Percentiles rank a stretch among this genome's conserved stretches.
Conservation (phyloP, 2,888 invertebrate species). For the Agrotis ipsilon region DNA sequence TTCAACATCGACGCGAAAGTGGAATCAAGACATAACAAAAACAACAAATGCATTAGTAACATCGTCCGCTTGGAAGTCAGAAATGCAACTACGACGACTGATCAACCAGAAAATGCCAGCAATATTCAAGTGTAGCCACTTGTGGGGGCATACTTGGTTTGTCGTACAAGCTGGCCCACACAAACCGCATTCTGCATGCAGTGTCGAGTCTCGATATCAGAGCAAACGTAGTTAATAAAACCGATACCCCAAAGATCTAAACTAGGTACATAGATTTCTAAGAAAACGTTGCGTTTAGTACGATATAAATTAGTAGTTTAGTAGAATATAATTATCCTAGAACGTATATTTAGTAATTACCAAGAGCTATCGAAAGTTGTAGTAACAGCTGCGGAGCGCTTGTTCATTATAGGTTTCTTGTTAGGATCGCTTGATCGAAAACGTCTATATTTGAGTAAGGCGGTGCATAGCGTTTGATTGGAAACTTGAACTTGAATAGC, state of each 20-base stretch:
- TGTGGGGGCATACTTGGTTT: background rate
- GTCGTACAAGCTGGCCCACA: slow-evolving; percentile 25
- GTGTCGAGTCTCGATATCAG: slow-evolving; percentile 15
- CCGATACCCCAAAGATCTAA: background rate
- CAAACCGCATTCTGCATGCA: slow-evolving; percentile 23
- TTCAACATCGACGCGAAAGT: no score
- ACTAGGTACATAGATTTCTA: background rate
- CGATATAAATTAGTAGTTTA: background rate
- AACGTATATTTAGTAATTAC: background rate
- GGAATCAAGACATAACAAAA: no score
- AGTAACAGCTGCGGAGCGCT: slow-evolving; percentile 20
- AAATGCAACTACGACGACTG: no score
- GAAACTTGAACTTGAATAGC: slow-evolving; percentile 25
- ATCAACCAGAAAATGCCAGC: background rate
- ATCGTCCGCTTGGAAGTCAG: no score
- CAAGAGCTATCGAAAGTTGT: slow-evolving; percentile 24
- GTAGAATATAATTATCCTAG: background rate
- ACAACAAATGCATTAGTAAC: no score
- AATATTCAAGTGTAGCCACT: background rate
- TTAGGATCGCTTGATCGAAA: slow-evolving; percentile 29
- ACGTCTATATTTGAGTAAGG: slow-evolving; percentile 1
- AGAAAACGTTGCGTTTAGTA: background rate
- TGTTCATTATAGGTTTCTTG: slow-evolving; percentile 45
- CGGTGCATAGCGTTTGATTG: slow-evolving; percentile 21
- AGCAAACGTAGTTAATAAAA: background rate